Conservation (phyloP, 2,113 vertebrate genomes). For the Eurypyga helias region DNA sequence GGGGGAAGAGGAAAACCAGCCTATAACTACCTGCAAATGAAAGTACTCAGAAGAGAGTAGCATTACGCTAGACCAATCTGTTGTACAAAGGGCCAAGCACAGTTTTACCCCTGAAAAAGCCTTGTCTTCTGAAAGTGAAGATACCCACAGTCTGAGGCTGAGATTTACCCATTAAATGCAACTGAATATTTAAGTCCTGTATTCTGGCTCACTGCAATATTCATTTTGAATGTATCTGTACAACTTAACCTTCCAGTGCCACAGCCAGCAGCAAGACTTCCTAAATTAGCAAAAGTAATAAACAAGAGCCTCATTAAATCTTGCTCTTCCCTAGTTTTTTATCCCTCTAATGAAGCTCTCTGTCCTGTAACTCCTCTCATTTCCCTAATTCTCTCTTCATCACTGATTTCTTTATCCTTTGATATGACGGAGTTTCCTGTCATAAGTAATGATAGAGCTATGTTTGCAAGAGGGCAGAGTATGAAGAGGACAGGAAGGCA, state of each 20-base stretch:
- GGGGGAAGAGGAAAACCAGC: not conserved
- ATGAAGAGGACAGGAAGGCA: conserved; percentile 5
- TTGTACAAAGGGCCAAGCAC: not conserved
- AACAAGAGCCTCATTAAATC: conserved; percentile 59
- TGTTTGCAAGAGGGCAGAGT: not conserved
- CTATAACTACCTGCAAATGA: not conserved
- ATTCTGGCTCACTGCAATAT: not conserved
- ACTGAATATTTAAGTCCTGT: not conserved
- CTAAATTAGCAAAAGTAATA: conserved; percentile 62
- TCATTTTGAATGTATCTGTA: conserved; percentile 6
- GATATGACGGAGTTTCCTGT: not conserved
- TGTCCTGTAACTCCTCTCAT: conserved; percentile 27
- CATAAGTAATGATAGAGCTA: not conserved
- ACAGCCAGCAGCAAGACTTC: conserved; percentile 47
- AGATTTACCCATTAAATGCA: not conserved
- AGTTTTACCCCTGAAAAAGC: not conserved
- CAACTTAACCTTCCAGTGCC: conserved; percentile 48
- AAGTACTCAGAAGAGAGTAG: not conserved
- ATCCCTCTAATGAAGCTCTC: conserved; percentile 27
- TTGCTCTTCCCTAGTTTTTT: not conserved
- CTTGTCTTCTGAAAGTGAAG: not conserved
- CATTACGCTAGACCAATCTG: not conserved
- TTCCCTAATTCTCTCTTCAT: conserved; percentile 54
- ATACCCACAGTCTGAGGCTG: not conserved
- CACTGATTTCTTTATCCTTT: conserved; percentile 37